phyloP scores from a whole-genome alignment of 2,888 invertebrate genomes.

The Gastrophysa polygoni region DNA sequence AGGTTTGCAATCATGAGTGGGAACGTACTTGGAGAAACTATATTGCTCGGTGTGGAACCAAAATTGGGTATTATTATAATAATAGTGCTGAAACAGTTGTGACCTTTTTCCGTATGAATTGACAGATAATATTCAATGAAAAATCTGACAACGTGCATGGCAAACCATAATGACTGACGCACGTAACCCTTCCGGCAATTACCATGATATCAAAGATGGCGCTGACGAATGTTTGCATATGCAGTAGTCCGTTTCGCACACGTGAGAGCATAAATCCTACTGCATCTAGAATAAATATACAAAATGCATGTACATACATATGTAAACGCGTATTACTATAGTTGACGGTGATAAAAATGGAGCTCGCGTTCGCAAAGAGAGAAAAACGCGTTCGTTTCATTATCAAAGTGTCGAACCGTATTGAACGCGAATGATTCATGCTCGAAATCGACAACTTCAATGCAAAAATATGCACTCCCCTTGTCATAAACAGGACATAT shows the following conservation, averaged over 20 bases:
- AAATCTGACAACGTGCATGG: constrained; percentile 10
- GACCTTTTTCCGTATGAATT: not conserved
- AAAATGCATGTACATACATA: constrained; percentile 49
- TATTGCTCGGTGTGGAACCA: no score
- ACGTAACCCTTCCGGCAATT: constrained; percentile 37
- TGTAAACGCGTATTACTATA: constrained; percentile 51
- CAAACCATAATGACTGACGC: constrained; percentile 30
- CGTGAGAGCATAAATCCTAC: constrained; percentile 42
- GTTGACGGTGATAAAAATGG: constrained; percentile 53
- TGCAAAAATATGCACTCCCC: constrained; percentile 59
- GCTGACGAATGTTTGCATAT: constrained; percentile 37
- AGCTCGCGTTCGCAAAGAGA: constrained; percentile 47
- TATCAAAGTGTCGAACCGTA: constrained; percentile 59
- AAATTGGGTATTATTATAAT: no score
- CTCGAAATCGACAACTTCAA: constrained; percentile 57
- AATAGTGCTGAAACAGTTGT: no score
- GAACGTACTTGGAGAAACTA: no score
- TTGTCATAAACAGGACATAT: constrained; percentile 58
- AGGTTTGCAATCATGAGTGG: no score
- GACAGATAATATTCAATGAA: not conserved
- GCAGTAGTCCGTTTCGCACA: constrained; percentile 35
- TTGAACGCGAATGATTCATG: constrained; percentile 59
- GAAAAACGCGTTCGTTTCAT: constrained; percentile 53
- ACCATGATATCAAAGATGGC: constrained; percentile 39
- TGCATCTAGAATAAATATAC: constrained; percentile 45